Conservation (phyloP, 2,888 invertebrate genomes). For the Ornithoptera priamus region DNA sequence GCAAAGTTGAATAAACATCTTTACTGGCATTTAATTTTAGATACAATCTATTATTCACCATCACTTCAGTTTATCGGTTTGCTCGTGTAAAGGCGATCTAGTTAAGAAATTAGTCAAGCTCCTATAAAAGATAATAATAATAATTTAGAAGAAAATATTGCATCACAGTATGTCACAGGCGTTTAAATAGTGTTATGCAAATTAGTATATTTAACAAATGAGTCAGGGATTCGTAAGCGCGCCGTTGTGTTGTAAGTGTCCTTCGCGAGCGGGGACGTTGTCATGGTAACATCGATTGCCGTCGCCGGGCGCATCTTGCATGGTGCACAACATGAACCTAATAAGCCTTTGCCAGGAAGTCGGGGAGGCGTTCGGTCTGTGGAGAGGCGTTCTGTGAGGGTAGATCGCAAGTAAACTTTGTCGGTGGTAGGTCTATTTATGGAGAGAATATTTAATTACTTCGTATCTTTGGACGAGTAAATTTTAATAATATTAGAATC, state of each 20-base stretch:
- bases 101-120: not conserved
- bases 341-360: conserved; percentile 46
- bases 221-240: conserved; percentile 18
- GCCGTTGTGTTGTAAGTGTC: conserved; percentile 32
- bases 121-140: conserved; percentile 6
- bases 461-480: conserved; percentile 2
- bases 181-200: conserved; percentile 6
- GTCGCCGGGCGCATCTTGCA: conserved; percentile 67
- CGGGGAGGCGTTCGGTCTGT: conserved; percentile 14
- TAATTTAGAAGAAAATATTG: conserved; percentile 1
- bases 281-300: conserved; percentile 72
- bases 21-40: not conserved
- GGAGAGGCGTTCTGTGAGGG: conserved; percentile 15
- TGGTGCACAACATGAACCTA: conserved; percentile 58
- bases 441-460: conserved; percentile 21
- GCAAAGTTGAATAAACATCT: not conserved
- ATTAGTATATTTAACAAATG: conserved; percentile 11
- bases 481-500: not conserved
- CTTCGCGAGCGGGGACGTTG: conserved; percentile 50
- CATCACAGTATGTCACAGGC: conserved; percentile 1
- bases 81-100: not conserved
- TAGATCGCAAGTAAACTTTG: conserved; percentile 23
- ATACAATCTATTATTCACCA: too few species aligned
- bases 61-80: too few species aligned
- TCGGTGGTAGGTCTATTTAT: conserved; percentile 16